Evolutionary conservation across 2,888 invertebrate genomes (phyloP).

Genomic region (Nemotelus pantherinus): DNA sequence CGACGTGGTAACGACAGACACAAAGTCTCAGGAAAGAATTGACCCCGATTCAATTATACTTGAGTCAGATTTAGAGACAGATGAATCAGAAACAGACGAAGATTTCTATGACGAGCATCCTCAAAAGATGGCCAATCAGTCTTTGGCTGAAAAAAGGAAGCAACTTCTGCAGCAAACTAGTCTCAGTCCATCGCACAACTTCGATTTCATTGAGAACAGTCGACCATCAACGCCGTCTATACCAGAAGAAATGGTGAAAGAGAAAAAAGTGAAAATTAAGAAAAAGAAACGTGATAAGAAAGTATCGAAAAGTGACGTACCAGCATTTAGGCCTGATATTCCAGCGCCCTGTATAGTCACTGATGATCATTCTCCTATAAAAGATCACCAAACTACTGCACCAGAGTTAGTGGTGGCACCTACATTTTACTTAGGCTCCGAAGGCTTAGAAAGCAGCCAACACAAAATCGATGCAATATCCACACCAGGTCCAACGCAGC

Average conservation of each 20-base stretch:
- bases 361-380: too few relatives aligned
- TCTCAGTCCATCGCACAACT: slow-evolving; percentile 71
- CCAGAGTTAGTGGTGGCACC: background rate
- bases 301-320: slow-evolving; percentile 60
- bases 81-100: slow-evolving; percentile 86
- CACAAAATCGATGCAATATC: too few relatives aligned
- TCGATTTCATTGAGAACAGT: slow-evolving; percentile 71
- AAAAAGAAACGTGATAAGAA: slow-evolving; percentile 75
- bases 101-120: slow-evolving; percentile 89
- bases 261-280: slow-evolving; percentile 70
- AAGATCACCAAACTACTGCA: background rate
- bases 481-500: background rate
- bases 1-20: slow-evolving; percentile 67
- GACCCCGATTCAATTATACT: slow-evolving; percentile 72
- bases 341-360: slow-evolving; percentile 64
- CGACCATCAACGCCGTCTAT: slow-evolving; percentile 73
- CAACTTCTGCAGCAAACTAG: slow-evolving; percentile 72
- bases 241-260: slow-evolving; percentile 63
- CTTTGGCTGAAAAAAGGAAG: slow-evolving; percentile 79
- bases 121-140: slow-evolving; percentile 76
- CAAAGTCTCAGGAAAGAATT: slow-evolving; percentile 61
- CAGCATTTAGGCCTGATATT: slow-evolving; percentile 71
- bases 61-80: slow-evolving; percentile 87
- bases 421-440: background rate
- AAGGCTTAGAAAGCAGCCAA: too few relatives aligned